Conservation (phyloP, 2,797 vertebrate genomes). For the Aselliscus stoliczkanus region DNA sequence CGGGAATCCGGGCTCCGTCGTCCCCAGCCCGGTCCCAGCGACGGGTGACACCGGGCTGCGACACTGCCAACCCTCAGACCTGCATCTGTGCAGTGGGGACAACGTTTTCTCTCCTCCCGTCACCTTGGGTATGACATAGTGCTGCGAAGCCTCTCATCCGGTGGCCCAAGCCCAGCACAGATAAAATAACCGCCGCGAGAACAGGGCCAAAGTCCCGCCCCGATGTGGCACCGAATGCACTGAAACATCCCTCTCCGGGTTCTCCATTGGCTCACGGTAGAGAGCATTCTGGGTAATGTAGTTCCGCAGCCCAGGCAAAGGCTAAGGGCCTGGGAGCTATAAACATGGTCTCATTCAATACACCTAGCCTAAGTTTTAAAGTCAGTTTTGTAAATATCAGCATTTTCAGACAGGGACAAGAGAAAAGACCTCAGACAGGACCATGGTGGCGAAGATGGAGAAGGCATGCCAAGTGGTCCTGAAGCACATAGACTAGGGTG, state of each 20-base stretch:
- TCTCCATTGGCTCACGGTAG: not conserved
- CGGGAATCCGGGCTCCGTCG: not conserved
- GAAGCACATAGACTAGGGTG: not conserved
- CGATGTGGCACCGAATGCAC: rapidly evolving
- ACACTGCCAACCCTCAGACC: not conserved
- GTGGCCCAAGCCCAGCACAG: not conserved
- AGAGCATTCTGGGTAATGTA: not conserved
- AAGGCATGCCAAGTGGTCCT: not conserved
- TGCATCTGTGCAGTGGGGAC: not conserved
- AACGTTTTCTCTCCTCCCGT: not conserved
- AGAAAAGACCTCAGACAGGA: not conserved
- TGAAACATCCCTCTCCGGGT: rapidly evolving
- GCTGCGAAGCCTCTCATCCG: not conserved
- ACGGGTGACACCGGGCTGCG: too few species aligned
- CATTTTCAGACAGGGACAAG: not conserved
- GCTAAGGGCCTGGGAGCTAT: too few species aligned
- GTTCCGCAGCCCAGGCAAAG: not conserved
- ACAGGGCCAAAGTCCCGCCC: not conserved
- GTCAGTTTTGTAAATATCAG: not conserved
- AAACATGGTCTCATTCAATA: not conserved
- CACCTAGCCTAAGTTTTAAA: not conserved
- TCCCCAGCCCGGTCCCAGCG: not conserved
- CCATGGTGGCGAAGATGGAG: not conserved
- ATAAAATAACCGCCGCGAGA: not conserved
- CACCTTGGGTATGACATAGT: rapidly evolving